Evolutionary conservation across 2,113 vertebrate species (phyloP), one percentile per base, ranked within the genome.

Genomic region (Neolamprologus hecqui): DNA sequence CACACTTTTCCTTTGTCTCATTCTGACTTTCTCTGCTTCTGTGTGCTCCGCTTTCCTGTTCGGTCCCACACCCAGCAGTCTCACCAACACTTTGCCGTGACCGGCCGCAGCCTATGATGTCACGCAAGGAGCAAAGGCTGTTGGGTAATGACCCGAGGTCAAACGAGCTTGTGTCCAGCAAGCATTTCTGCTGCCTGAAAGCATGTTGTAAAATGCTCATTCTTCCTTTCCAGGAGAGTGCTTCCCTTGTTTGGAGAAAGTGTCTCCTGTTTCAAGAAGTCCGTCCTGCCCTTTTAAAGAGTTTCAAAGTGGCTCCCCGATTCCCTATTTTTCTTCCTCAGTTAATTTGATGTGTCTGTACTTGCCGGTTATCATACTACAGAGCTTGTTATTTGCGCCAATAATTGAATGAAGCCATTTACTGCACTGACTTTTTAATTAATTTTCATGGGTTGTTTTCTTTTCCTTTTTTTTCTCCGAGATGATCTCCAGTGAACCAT

Each of bases 1-100:
- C 87, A 92, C 91, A 95, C 92, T 95, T 95, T 94, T 94, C 87
- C 96, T 96, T 95, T 95, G 91, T 94, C 86, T 94, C 86, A 13
- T 83, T 84, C 81, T 77, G 84, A 82, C 84, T 90, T 73, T 86
- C 87, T 86, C 88, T 81, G 83, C 87, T 93, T 92, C 95, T 88
- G 92, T 95, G 94, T 28, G 6, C 88, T 82, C 23, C 8, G 5
- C 45, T 77, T 77, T 77, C 73, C 17, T 80, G 83, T 87, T 79
- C 28, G 55, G 55, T 83, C 55, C 85, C 81, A 75, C 89, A 47
- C 82, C 42, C 89, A 42, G 47, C 90, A 23, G 79, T 70, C 79
- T 77, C 84, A 70, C 68, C 79, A 86, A 23, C 91, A 77, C 92
- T 91, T 89, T 79, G 19, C 83, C 37, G 13, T 90, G 84, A 93